A percentile compares a stretch with the other conserved stretches of the same genome.
Conservation (phyloP, 2,797 vertebrate species). For the Mormyrops attenuatus region DNA sequence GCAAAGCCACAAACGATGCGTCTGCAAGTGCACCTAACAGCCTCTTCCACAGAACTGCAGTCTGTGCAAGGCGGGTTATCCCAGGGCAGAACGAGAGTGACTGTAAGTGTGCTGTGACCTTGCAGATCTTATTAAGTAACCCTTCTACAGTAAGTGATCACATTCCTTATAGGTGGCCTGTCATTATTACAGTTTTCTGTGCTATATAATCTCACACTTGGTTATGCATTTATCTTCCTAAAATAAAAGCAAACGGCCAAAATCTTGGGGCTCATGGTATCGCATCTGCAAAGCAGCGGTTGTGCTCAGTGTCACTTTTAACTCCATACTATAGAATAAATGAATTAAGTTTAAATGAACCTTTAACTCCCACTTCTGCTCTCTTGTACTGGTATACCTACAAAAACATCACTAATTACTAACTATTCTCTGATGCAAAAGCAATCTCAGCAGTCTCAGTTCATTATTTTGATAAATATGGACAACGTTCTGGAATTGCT, state of each 20-base stretch:
- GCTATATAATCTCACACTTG: background rate
- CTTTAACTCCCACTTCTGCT: background rate
- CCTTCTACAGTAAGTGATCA: background rate
- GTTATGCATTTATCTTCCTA: background rate
- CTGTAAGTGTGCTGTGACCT: background rate
- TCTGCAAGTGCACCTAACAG: background rate
- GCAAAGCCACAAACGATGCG: background rate
- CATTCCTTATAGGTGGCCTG: background rate
- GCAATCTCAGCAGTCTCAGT: background rate
- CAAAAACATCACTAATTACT: background rate
- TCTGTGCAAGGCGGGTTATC: background rate
- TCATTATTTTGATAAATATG: background rate
- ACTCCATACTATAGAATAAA: background rate
- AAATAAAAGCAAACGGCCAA: background rate
- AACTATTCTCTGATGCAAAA: background rate
- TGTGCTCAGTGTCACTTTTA: background rate
- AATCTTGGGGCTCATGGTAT: background rate
- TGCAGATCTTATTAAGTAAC: background rate
- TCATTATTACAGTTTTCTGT: background rate
- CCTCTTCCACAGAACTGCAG: background rate
- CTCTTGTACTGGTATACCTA: background rate
- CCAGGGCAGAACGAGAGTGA: background rate
- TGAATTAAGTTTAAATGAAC: background rate
- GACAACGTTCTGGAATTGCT: background rate
- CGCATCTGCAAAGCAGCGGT: background rate